Evolutionary conservation across 2,888 invertebrate genomes (phyloP), one percentile per base, ranked within the genome.

Genomic region (Encarsia formosa): DNA sequence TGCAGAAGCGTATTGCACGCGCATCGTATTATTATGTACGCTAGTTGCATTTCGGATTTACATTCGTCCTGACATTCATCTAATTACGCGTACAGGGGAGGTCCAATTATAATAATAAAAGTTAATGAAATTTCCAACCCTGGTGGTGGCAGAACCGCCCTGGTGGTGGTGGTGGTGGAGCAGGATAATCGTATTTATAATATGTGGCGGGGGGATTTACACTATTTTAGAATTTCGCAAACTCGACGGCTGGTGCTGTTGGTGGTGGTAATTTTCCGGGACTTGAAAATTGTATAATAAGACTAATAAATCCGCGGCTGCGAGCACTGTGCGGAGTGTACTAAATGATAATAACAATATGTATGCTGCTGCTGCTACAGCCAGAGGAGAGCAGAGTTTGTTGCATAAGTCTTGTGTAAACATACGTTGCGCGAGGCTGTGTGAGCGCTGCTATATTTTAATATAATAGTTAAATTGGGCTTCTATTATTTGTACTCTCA

Each of bases 81-180:
- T 52, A 56, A 56, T 56, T 56, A 56, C 49, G 35, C 49, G 35
- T 46, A 20, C 13, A 35, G 49, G n/a, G n/a, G n/a, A n/a, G n/a
- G n/a, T n/a, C 44, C 49, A 52, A 56, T 56, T 56, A 46, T 52
- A 43, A 46, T 52, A 43, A 52, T 52, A 56, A 52, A 56, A 53
- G 53, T 56, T 56, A 56, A 50, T 56, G 50, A 52, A 52, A 56
- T 56, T 56, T 52, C n/a, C n/a, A n/a, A n/a, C n/a, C n/a, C n/a
- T n/a, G n/a, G n/a, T n/a, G n/a, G n/a, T n/a, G n/a, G n/a, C n/a
- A n/a, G n/a, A n/a, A n/a, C n/a, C n/a, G n/a, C n/a, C n/a, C n/a
- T n/a, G n/a, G n/a, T n/a, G n/a, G n/a, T n/a, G n/a, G n/a, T n/a
- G n/a, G n/a, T n/a, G n/a, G n/a, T n/a, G n/a, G n/a, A n/a, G n/a